phyloP scores from a whole-genome alignment of 2,113 vertebrate genomes.

The Neoarius graeffei region DNA sequence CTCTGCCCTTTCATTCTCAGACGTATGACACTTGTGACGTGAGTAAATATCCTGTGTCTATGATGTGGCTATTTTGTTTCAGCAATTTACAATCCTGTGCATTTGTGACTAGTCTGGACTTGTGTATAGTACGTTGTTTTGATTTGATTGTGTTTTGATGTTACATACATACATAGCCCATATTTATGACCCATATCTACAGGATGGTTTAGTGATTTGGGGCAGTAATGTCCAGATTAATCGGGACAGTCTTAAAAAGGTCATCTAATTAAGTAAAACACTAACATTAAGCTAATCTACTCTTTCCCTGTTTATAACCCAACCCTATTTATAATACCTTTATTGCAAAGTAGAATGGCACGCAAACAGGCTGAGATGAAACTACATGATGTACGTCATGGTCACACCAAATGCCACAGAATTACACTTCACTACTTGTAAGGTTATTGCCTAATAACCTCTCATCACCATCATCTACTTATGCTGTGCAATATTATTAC shows the following conservation, averaged over 20 bases:
- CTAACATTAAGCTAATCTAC: not conserved
- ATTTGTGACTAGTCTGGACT: not conserved
- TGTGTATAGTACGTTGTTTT: not conserved
- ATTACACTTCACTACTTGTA: no score
- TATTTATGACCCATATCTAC: no score
- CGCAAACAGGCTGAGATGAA: not conserved
- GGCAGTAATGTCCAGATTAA: not conserved
- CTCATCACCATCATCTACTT: no score
- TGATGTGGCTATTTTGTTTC: not conserved
- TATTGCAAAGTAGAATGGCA: not conserved
- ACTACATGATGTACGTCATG: no score
- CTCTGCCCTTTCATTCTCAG: not conserved
- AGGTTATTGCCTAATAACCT: no score
- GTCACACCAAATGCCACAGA: no score
- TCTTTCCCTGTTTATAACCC: not conserved
- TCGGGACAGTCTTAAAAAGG: not conserved
- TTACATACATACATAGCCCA: not conserved
- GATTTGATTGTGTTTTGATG: not conserved
- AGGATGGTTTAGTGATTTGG: not conserved
- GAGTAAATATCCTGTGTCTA: not conserved
- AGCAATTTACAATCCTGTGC: not conserved
- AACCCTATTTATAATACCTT: not conserved
- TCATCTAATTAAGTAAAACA: not conserved
- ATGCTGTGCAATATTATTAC: no score
- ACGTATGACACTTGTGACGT: not conserved